Conservation (phyloP, 1,140 invertebrate species). For the Pseudomyrmex cubaensis region DNA sequence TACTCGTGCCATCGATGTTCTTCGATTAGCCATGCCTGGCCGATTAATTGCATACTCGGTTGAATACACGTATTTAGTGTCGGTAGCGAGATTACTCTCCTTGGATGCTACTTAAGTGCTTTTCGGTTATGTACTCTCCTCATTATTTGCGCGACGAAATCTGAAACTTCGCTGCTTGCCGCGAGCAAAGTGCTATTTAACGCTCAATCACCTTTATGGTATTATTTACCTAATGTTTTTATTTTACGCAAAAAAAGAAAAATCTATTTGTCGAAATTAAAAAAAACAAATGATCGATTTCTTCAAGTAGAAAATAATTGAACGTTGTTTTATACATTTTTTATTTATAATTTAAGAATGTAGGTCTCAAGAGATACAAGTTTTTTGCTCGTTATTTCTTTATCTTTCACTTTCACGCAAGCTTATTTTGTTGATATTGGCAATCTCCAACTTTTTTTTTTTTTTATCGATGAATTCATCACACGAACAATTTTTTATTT, state of each 20-base stretch:
- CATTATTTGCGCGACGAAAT: background rate
- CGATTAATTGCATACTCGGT: constrained; percentile 69
- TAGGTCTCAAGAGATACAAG: background rate
- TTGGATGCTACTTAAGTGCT: constrained; percentile 40
- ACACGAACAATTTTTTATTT: constrained; percentile 42
- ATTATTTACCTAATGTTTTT: background rate
- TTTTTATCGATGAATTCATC: background rate
- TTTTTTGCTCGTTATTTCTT: background rate
- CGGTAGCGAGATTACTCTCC: constrained; percentile 60
- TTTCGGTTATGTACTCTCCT: background rate
- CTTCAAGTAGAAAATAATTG: constrained; percentile 18
- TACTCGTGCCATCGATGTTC: constrained; percentile 36
- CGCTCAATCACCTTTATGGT: background rate
- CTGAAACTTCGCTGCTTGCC: background rate
- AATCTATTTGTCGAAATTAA: background rate
- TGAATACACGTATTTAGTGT: constrained; percentile 66
- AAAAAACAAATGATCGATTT: too few species aligned
- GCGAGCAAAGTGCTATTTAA: background rate
- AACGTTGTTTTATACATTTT: background rate
- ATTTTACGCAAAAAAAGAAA: background rate
- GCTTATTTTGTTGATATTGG: background rate
- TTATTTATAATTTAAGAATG: background rate
- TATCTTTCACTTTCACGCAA: background rate
- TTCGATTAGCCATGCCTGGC: constrained; percentile 65
- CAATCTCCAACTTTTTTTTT: background rate